Percentiles rank a stretch among this genome's conserved stretches.
Evolutionary conservation across 2,797 vertebrate genomes (phyloP).

Genomic region (Hoplostethus mediterraneus): DNA sequence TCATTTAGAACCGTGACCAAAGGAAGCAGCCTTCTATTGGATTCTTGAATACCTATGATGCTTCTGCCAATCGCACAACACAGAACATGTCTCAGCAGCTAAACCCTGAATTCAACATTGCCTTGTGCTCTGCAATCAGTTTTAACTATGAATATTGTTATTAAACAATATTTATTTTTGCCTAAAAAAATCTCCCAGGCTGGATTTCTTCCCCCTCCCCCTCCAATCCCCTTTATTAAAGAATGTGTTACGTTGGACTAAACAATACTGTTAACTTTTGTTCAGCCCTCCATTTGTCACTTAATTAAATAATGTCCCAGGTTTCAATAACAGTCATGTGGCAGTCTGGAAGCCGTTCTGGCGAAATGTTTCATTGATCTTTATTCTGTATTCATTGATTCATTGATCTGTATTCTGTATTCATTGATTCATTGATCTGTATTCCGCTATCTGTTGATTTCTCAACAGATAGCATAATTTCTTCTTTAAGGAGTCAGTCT

Average conservation of each 20-base stretch:
- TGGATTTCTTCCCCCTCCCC: not conserved
- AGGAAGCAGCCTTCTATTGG: no score
- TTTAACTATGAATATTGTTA: not conserved
- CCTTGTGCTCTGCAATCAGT: no score
- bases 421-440: slow-evolving; percentile 10
- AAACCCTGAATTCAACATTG: no score
- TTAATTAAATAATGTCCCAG: slow-evolving; percentile 16
- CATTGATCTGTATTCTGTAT: slow-evolving; percentile 18
- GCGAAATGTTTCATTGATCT: slow-evolving; percentile 8
- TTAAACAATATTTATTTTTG: not conserved
- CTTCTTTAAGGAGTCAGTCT: not conserved
- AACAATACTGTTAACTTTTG: not conserved
- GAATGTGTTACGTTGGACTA: not conserved
- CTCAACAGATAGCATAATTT: not conserved
- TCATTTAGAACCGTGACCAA: no score
- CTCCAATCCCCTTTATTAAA: not conserved
- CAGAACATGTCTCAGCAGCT: no score
- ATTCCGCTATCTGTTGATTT: slow-evolving; percentile 9
- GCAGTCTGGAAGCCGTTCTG: not conserved
- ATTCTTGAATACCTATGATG: no score
- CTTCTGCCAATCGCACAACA: no score
- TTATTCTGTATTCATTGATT: slow-evolving; percentile 20
- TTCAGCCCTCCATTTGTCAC: not conserved
- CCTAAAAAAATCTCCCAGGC: not conserved
- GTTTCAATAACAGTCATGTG: not conserved